A percentile compares a stretch with the other conserved stretches of the same genome.
Evolutionary conservation across 2,797 vertebrate species (phyloP).

Genomic region (Tokudaia tokunoshimensis): DNA sequence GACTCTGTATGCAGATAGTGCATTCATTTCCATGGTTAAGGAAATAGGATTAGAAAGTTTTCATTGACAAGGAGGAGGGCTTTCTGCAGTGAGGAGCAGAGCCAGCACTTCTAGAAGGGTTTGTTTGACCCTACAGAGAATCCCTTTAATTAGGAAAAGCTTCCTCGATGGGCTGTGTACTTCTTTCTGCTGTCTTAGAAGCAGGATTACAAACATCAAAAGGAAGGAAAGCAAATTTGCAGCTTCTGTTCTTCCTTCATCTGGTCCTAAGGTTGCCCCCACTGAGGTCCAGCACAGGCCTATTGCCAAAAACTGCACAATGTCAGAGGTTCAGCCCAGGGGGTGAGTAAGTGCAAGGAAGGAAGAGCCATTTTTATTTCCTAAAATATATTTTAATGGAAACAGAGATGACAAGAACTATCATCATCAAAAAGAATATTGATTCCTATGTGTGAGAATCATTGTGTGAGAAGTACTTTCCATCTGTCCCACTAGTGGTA

Average conservation of each 20-base stretch:
- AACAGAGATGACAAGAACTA: background rate
- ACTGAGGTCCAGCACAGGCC: background rate
- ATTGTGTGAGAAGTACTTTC: background rate
- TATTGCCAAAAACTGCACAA: rapidly evolving
- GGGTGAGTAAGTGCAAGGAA: background rate
- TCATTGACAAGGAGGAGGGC: too few relatives aligned
- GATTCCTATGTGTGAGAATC: background rate
- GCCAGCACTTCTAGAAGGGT: too few relatives aligned
- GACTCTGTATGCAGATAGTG: rapidly evolving
- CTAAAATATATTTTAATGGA: background rate
- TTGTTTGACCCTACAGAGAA: background rate
- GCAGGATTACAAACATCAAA: background rate
- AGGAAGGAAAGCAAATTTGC: background rate
- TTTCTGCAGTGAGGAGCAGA: too few relatives aligned
- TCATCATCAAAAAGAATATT: background rate
- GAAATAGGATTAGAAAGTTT: background rate
- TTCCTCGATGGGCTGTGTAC: rapidly evolving
- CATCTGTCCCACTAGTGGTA: background rate
- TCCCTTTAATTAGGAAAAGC: rapidly evolving
- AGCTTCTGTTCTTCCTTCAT: background rate
- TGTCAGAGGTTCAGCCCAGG: background rate
- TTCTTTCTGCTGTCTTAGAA: background rate
- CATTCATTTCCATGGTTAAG: too few relatives aligned
- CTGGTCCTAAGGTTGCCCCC: rapidly evolving
- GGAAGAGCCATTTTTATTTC: background rate